Evolutionary conservation across 2,888 invertebrate species (phyloP), one percentile per base, ranked within the genome.

Genomic region (Drosophila hamatofila): DNA sequence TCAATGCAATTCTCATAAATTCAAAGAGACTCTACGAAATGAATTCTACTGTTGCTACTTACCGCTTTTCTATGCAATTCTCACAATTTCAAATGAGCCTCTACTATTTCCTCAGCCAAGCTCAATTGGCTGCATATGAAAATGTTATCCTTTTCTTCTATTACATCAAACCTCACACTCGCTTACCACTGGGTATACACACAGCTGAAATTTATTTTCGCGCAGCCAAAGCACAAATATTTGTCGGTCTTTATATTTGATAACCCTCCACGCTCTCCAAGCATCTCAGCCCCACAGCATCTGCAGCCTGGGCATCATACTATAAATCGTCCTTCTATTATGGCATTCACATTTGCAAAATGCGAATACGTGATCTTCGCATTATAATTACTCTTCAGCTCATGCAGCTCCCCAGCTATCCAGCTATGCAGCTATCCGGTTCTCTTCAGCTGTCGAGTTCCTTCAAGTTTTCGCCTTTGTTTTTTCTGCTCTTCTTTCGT

Each of bases 291-390:
- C 3, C 5, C 48, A 1, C 21, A 30, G 41, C 33, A 16, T 30
- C 46, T 52, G 61, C 60, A 56, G 25, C 60, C 60, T 60, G 78
- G 33, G 56, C 80, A 80, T 49, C 49, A 14, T 49, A 11, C 30
- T 30, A 30, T 88, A 84, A 84, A 88, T 83, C 87, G 86, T 83
- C 88, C 88, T 88, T 88, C 88, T 80, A 88, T 87, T 85, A 73
- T 83, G 78, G 80, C 83, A 75, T 72, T 80, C 82, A 84, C 72
- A 88, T 73, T 83, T 75, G 72, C 83, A 72, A 84, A 84, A 83
- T 84, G 88, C 73, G 89, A 84, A 89, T 89, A 84, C 84, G 89
- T 84, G 84, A 87, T 84, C 82, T 84, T 84, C 66, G 75, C 80
- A 76, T 84, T 84, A 87, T 84, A 89, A 89, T 87, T 88, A 88